Evolutionary conservation across 2,888 invertebrate genomes (phyloP), one percentile per base, ranked within the genome.

Genomic region (Buathra laborator): DNA sequence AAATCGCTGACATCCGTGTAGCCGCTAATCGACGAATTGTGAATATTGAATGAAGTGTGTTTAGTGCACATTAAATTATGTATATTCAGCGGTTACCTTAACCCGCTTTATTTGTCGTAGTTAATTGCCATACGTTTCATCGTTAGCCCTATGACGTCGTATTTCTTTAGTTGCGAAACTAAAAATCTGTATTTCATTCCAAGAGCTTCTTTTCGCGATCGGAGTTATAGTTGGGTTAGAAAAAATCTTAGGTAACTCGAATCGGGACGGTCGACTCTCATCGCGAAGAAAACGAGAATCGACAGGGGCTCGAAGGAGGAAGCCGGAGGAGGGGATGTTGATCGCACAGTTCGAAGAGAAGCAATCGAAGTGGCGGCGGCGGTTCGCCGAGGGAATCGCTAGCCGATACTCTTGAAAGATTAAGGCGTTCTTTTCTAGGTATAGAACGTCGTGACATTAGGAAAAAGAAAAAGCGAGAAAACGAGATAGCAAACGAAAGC

Each of bases 391-490:
- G 89, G 89, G 90, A 89, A 90, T 89, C 89, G 87, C 85, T 87
- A 88, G 90, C 90, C 92, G 86, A 91, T 91, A 88, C 89, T 90
- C 89, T 88, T 92, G 81, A 92, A 92, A 91, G 86, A 92, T 92
- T 91, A 90, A 92, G 87, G 90, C 85, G 81, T 89, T 89, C 88
- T 90, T 90, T 91, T 90, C 90, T 88, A 89, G 88, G 88, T 86
- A 90, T 43, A 24, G 75, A 76, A 88, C 89, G 88, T 90, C 89
- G 89, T 89, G 90, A 92, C 91, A 90, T 91, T 88, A 85, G 86
- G 86, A 83, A 84, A 62, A 59, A 76, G 70, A 53, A 46, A 78
- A 56, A 77, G 56, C 9, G 19, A 72, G 59, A 68, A 10, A 62
- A 75, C 12, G 19, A 72, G 59, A 68, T 9, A 62, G 67, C 24